Evolutionary conservation across 1,140 invertebrate genomes (phyloP).

Genomic region (Drosophila pachea): DNA sequence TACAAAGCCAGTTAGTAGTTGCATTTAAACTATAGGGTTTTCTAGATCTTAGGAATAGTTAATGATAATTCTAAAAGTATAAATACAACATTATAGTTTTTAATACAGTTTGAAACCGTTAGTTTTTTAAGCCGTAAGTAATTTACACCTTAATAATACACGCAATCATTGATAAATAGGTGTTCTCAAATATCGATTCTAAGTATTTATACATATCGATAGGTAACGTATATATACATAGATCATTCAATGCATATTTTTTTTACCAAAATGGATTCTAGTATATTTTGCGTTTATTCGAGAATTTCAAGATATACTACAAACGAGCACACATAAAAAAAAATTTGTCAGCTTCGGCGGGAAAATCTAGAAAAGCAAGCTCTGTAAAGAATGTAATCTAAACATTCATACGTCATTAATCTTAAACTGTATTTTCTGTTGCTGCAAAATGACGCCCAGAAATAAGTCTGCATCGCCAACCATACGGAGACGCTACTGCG

Average conservation of each 20-base stretch:
- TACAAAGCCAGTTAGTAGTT: not conserved
- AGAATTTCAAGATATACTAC: not conserved
- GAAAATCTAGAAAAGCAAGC: not conserved
- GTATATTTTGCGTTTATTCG: not conserved
- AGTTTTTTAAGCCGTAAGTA: too few species aligned
- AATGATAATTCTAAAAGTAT: too few species aligned
- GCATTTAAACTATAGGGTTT: not conserved
- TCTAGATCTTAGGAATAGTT: too few species aligned
- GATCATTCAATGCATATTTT: too few species aligned
- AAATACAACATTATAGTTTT: too few species aligned
- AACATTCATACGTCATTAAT: too few species aligned
- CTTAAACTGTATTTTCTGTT: not conserved
- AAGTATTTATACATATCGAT: not conserved
- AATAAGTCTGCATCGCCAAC: not conserved
- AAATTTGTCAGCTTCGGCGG: conserved; percentile 19
- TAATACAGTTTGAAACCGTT: too few species aligned
- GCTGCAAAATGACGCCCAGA: not conserved
- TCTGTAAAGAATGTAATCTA: not conserved
- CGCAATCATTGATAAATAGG: too few species aligned
- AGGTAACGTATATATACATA: not conserved
- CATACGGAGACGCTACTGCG: conserved; percentile 20
- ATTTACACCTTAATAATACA: too few species aligned
- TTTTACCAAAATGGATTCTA: not conserved
- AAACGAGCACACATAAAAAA: not conserved
- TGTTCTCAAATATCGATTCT: not conserved